phyloP scores from a whole-genome alignment of 2,888 invertebrate genomes.

The Melieria picta region DNA sequence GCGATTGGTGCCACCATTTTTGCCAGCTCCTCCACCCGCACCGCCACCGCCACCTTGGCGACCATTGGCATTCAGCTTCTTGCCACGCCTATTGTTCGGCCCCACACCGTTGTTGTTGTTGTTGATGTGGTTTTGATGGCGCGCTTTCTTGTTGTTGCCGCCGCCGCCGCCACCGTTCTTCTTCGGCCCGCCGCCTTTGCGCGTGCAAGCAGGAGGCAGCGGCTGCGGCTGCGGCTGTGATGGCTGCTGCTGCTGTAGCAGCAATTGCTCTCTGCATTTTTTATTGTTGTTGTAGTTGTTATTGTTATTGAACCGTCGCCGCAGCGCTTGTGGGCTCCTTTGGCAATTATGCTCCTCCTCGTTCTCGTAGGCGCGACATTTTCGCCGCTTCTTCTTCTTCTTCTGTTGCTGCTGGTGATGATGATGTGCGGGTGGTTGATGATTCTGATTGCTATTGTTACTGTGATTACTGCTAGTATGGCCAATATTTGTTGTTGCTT shows the following conservation, averaged over 20 bases:
- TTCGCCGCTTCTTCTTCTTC: conserved; percentile 58
- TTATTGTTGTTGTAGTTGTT: conserved; percentile 37
- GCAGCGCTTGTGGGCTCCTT: conserved; percentile 50
- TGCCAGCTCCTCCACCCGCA: conserved; percentile 37
- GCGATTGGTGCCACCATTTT: conserved; percentile 40
- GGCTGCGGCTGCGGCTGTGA: conserved; percentile 37
- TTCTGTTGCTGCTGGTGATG: conserved; percentile 39
- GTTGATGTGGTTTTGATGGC: conserved; percentile 39
- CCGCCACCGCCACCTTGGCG: conserved; percentile 41
- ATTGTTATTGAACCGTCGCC: conserved; percentile 45
- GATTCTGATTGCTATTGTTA: conserved; percentile 44
- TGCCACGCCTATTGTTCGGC: conserved; percentile 44
- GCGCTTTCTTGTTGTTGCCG: conserved; percentile 25
- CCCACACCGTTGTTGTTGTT: conserved; percentile 39
- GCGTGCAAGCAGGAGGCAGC: conserved; percentile 42
- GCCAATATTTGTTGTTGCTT: conserved; percentile 45
- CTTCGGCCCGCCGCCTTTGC: conserved; percentile 43
- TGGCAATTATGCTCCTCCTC: conserved; percentile 62
- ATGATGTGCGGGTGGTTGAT: background rate
- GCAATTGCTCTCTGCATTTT: conserved; percentile 43
- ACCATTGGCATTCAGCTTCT: conserved; percentile 48
- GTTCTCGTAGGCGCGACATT: conserved; percentile 59
- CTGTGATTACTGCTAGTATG: conserved; percentile 50
- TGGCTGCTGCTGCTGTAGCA: conserved; percentile 41
- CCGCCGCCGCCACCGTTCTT: conserved; percentile 39